Conservation (phyloP, 2,797 vertebrate genomes). For the Ceyx erithaca region DNA sequence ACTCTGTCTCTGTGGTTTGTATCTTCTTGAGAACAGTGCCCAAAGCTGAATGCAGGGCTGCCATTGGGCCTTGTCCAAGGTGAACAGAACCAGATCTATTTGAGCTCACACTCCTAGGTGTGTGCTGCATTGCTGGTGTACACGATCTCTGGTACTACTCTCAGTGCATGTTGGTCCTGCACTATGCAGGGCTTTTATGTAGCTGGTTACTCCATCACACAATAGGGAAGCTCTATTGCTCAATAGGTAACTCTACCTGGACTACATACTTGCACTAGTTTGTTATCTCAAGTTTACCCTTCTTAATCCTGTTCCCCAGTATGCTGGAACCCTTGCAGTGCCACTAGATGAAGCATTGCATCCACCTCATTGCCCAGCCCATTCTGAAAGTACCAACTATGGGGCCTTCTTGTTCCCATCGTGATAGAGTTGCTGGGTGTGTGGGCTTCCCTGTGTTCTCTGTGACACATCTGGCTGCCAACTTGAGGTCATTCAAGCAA, state of each 20-base stretch:
- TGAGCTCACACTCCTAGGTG: not conserved
- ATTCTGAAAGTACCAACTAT: not conserved
- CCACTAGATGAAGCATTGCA: not conserved
- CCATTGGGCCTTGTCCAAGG: not conserved
- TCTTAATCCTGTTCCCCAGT: not conserved
- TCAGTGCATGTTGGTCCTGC: not conserved
- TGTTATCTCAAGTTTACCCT: not conserved
- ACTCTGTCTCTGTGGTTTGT: not conserved
- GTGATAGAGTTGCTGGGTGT: fast-evolving
- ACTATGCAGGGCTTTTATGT: not conserved
- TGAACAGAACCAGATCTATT: not conserved
- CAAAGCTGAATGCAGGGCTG: not conserved
- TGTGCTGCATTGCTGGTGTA: not conserved
- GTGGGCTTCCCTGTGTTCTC: not conserved
- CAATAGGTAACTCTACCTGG: not conserved
- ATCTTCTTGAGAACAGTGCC: not conserved
- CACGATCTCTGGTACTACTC: not conserved
- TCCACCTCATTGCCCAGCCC: not conserved
- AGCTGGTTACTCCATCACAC: not conserved
- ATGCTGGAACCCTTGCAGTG: not conserved
- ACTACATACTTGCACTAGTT: not conserved
- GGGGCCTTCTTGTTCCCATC: not conserved
- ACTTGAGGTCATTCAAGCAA: not conserved
- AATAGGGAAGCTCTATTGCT: not conserved
- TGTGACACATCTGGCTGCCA: not conserved